Percentiles rank a stretch among this genome's conserved stretches.
Conservation (phyloP, 2,113 vertebrate genomes). For the Archilochus colubris region DNA sequence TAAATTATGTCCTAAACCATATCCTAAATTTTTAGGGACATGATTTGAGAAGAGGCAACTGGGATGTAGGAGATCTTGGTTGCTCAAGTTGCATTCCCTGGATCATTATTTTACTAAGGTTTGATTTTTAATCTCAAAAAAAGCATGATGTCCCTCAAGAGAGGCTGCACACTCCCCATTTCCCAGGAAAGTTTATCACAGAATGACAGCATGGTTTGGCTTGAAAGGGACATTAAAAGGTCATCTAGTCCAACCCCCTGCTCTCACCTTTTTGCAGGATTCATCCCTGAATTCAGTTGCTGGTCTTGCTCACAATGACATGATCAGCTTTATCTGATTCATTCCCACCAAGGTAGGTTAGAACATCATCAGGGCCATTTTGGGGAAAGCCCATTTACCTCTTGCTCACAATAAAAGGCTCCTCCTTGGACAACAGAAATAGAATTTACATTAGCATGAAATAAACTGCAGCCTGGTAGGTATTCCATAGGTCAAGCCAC, state of each 20-base stretch:
- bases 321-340: neutral
- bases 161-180: neutral
- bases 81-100: neutral
- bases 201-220: no score
- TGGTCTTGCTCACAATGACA: neutral
- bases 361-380: neutral
- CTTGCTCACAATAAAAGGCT: neutral
- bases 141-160: neutral
- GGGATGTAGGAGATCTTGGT: rapidly evolving
- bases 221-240: no score
- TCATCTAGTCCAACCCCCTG: no score
- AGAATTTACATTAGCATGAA: neutral
- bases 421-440: neutral
- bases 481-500: neutral
- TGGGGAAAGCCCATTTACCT: neutral
- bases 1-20: no score
- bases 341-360: neutral
- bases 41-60: neutral
- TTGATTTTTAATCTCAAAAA: neutral
- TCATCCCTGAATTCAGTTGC: neutral
- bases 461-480: no score
- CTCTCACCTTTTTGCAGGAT: neutral
- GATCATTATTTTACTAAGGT: neutral
- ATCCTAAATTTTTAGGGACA: neutral
- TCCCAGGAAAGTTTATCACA: neutral